Evolutionary conservation across 1,140 invertebrate species (phyloP).

Genomic region (Temnothorax longispinosus): DNA sequence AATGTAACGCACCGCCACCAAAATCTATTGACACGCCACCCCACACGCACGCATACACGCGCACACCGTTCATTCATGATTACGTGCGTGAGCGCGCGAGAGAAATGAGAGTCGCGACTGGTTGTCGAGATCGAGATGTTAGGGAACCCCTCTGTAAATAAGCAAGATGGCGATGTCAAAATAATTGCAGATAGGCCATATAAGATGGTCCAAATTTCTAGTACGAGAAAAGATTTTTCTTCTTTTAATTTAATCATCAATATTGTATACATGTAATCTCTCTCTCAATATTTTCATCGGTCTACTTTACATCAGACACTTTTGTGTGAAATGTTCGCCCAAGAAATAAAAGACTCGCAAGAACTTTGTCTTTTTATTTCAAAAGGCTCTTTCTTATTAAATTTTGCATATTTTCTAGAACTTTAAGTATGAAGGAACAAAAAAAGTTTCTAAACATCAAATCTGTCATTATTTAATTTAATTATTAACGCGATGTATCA

Average conservation of each 20-base stretch:
- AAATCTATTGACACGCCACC: slow-evolving; percentile 82
- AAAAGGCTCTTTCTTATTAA: too few relatives aligned
- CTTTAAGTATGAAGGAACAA: not conserved
- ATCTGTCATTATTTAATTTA: not conserved
- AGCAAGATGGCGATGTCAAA: slow-evolving; percentile 84
- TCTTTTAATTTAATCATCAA: not conserved
- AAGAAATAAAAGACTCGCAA: not conserved
- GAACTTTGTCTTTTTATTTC: not conserved
- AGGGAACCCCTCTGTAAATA: slow-evolving; percentile 75
- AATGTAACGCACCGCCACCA: slow-evolving; percentile 80
- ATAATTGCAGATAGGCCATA: slow-evolving; percentile 73
- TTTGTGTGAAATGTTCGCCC: not conserved
- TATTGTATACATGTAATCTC: not conserved
- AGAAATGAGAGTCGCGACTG: slow-evolving; percentile 52
- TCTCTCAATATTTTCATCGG: not conserved
- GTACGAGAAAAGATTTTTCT: not conserved
- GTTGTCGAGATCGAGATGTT: slow-evolving; percentile 51
- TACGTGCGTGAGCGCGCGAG: slow-evolving; percentile 7
- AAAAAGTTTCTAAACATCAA: not conserved
- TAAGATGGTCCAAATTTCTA: slow-evolving; percentile 36
- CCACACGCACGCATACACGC: slow-evolving; percentile 67
- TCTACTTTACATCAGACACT: not conserved
- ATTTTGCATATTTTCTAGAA: not conserved
- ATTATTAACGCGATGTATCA: not conserved
- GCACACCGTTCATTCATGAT: slow-evolving; percentile 51